phyloP scores from a whole-genome alignment of 2,888 invertebrate genomes.

The Germaria angustata region DNA sequence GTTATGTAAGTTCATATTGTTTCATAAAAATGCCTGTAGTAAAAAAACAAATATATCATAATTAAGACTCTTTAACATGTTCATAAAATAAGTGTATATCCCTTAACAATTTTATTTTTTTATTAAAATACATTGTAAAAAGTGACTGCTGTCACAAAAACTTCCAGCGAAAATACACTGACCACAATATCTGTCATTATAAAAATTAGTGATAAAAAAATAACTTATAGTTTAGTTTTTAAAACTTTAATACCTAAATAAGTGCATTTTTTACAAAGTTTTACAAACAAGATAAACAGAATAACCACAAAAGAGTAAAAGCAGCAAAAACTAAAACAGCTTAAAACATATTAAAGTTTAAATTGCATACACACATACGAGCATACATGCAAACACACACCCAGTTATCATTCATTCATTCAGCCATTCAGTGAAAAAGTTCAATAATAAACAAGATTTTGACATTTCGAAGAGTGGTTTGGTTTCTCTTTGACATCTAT shows the following conservation, averaged over 20 bases:
- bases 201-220: neutral
- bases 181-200: constrained; percentile 30
- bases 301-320: constrained; percentile 16
- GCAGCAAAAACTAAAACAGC: constrained; percentile 28
- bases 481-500: neutral
- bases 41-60: neutral
- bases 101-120: neutral
- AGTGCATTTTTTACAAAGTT: neutral
- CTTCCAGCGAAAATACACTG: neutral
- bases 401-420: neutral
- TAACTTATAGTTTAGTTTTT: constrained; percentile 1
- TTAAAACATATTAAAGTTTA: constrained; percentile 43
- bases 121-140: neutral
- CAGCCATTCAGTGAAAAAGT: neutral
- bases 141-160: neutral
- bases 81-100: no score
- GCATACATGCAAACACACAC: neutral
- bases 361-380: neutral
- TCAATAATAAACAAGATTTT: constrained; percentile 51
- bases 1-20: constrained; percentile 20
- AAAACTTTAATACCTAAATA: constrained; percentile 41
- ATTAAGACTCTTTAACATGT: neutral
- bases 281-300: neutral
- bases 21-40: constrained; percentile 17
- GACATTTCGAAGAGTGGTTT: constrained; percentile 38